Conservation (phyloP, 2,113 vertebrate genomes). For the Prionailurus viverrinus region DNA sequence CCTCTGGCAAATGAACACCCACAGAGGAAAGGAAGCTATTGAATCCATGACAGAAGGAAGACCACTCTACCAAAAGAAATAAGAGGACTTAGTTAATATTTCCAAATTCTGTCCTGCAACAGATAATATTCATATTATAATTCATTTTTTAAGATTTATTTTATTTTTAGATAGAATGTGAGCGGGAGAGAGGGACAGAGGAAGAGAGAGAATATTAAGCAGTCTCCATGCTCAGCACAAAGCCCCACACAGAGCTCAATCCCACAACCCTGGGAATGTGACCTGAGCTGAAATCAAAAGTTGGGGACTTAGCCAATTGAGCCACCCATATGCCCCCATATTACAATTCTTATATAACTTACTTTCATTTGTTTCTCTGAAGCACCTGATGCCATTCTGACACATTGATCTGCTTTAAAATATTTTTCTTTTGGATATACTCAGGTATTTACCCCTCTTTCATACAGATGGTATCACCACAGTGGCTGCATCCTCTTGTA, state of each 20-base stretch:
- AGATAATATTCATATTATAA: background rate
- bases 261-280: too few relatives aligned
- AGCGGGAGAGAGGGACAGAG: too few relatives aligned
- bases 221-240: too few relatives aligned
- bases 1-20: background rate
- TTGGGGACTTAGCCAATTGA: too few relatives aligned
- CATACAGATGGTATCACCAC: too few relatives aligned
- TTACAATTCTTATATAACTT: background rate
- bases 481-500: background rate
- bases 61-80: background rate
- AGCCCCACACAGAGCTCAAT: too few relatives aligned
- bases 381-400: background rate
- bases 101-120: background rate
- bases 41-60: background rate
- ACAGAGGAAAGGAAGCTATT: background rate
- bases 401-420: background rate
- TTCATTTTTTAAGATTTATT: background rate
- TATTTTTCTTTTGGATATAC: background rate
- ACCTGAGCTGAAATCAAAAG: too few relatives aligned
- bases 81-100: background rate
- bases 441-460: background rate
- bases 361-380: background rate
- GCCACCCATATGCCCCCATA: background rate
- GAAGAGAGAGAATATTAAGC: too few relatives aligned
- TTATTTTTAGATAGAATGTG: too few relatives aligned